Base-by-base conservation (phyloP, 2,797 vertebrate genomes). In the Dendrocincla fuliginosa region DNA sequence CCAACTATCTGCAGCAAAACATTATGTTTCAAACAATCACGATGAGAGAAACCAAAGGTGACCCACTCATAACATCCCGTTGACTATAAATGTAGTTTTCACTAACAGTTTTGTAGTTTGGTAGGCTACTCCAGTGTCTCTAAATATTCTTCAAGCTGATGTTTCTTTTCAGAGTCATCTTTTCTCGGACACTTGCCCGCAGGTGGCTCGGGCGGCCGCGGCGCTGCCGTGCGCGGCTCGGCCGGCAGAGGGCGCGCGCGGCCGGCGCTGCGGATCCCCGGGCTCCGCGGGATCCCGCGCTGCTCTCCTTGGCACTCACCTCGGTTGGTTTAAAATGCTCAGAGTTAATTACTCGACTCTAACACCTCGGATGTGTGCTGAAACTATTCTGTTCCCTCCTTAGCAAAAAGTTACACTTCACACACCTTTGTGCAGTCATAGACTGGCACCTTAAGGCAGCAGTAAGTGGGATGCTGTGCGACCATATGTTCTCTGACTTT, bases 81-180 rank as follows among this genome's bases (percentile, higher is more conserved):
- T 47, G n/a, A 23, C 33, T 9, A 6, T 5, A 56, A 52, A 57
- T 10, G 49, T 39, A 24, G 10, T 24, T 64, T 30, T 41, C 78
- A 32, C 20, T 17, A 49, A 55, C 30, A 13, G 16, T 53, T 76
- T 3, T 8, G 49, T 35, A 22, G 16, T 24, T 57, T 17, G 39
- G 9, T 32, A 20, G 60, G 10, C 60, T 6, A 27, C 5, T 6
- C 3, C 5, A 22, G 2, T 1, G 28, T 7, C 41, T 42, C 37
- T 10, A 41, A 49, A 25, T 3, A 42, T 1, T 15, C 32, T 25
- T 30, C 30, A 5, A 0, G 2, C 5, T 4, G 28, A 11, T 2
- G 5, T 9, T 11, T 12, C n/a, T 2, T 30, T 37, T 33, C 0
- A 28, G 41, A 55, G 49, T 0, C 41, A 7, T 11, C n/a, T 19